Evolutionary conservation across 2,797 vertebrate species (phyloP).

Genomic region (Anableps anableps): DNA sequence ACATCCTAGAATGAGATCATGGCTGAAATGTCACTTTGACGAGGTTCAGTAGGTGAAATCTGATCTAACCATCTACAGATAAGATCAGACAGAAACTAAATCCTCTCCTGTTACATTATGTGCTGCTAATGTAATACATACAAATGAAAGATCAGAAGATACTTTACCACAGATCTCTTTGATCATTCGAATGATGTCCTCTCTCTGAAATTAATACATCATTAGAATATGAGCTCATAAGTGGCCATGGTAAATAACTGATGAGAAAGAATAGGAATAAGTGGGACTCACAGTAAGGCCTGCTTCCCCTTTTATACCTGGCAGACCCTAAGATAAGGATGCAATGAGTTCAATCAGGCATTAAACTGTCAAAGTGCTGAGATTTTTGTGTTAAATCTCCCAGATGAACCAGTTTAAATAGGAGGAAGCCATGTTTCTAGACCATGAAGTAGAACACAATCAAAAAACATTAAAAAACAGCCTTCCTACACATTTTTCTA

Average conservation of each 20-base stretch:
- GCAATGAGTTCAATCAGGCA: not conserved
- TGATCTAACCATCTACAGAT: slow-evolving; percentile 48
- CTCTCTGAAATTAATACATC: slow-evolving; percentile 80
- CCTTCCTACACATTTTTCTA: not conserved
- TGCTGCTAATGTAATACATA: slow-evolving; percentile 21
- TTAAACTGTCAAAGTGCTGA: not conserved
- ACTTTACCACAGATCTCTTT: slow-evolving; percentile 91
- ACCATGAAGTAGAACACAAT: not conserved
- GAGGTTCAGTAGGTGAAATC: slow-evolving; percentile 29
- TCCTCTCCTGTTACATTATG: slow-evolving; percentile 13
- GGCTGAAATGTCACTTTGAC: slow-evolving; percentile 22
- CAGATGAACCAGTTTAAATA: not conserved
- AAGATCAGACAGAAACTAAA: slow-evolving; percentile 29
- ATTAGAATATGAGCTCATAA: slow-evolving; percentile 23
- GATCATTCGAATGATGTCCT: slow-evolving; percentile 91
- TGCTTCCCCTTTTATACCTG: slow-evolving; percentile 87
- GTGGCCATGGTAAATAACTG: slow-evolving; percentile 3
- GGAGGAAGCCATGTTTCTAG: not conserved
- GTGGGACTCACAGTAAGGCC: slow-evolving; percentile 87
- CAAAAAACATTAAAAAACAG: not conserved
- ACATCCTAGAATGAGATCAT: slow-evolving; percentile 83
- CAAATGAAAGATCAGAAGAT: slow-evolving; percentile 33
- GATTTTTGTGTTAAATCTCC: not conserved
- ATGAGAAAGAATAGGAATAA: not conserved
- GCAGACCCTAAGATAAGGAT: slow-evolving; percentile 76